phyloP scores from a whole-genome alignment of 1,140 invertebrate species.

The Dermatophagoides farinae region DNA sequence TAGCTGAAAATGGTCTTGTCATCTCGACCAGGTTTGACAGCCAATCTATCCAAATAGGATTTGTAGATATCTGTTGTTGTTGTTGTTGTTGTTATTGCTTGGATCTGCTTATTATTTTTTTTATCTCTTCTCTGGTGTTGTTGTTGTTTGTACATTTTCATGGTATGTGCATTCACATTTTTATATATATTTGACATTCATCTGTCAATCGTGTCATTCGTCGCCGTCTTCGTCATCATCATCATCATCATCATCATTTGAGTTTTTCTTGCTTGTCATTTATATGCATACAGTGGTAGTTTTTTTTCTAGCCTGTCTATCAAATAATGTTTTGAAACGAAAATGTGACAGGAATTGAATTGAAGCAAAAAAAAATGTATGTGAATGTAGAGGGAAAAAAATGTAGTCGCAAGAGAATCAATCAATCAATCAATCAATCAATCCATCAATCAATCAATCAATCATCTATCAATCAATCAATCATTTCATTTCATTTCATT shows the following conservation, averaged over 20 bases:
- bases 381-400: too few species aligned
- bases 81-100: neutral
- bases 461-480: neutral
- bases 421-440: constrained; percentile 1
- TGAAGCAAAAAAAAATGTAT: too few species aligned
- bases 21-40: neutral
- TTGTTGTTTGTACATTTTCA: neutral
- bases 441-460: neutral
- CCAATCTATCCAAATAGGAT: neutral
- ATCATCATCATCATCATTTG: too few species aligned
- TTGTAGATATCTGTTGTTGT: neutral
- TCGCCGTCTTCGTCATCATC: too few species aligned
- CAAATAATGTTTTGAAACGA: too few species aligned
- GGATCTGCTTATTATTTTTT: neutral
- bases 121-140: neutral
- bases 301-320: too few species aligned
- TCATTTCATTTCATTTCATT: too few species aligned
- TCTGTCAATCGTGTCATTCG: neutral
- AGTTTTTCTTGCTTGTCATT: too few species aligned
- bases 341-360: too few species aligned
- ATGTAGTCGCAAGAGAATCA: neutral
- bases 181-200: neutral
- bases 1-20: too few species aligned
- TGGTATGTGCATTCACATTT: neutral
- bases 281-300: too few species aligned